Percentiles rank a stretch among this genome's conserved stretches.
phyloP scores from a whole-genome alignment of 2,113 vertebrate species.

The Pavo muticus region DNA sequence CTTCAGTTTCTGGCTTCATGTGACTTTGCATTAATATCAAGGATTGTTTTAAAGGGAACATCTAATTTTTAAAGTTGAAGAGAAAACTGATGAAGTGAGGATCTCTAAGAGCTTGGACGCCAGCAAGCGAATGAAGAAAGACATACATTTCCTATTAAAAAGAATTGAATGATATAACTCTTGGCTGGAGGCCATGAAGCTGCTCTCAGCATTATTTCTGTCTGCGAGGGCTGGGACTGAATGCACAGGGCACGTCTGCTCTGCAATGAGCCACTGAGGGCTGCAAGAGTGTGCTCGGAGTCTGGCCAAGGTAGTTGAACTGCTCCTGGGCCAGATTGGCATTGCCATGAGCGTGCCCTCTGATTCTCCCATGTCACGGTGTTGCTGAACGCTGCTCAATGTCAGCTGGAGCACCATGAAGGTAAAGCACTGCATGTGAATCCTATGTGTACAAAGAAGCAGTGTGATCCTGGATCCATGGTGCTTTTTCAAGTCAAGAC shows the following conservation, averaged over 20 bases:
- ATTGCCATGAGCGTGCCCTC: background rate
- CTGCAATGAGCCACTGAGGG: background rate
- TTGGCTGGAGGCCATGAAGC: background rate
- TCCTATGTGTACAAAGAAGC: background rate
- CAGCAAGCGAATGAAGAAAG: slow-evolving; percentile 39
- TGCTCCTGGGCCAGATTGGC: accelerated
- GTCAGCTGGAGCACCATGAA: background rate
- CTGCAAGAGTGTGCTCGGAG: accelerated
- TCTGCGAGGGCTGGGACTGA: background rate
- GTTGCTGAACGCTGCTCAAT: accelerated
- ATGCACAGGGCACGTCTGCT: background rate
- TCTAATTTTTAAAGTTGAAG: background rate
- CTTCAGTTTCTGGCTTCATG: background rate
- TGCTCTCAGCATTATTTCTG: background rate
- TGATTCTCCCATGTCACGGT: accelerated
- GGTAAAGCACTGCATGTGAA: background rate
- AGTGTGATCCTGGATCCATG: background rate
- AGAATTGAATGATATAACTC: slow-evolving; percentile 32
- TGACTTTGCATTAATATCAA: background rate
- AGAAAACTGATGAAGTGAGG: background rate
- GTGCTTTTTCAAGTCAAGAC: background rate
- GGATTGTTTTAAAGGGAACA: background rate
- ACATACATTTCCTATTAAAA: slow-evolving; percentile 47
- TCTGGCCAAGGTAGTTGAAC: background rate
- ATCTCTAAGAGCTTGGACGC: background rate